Evolutionary conservation across 1,140 invertebrate species (phyloP), one percentile per base, ranked within the genome.

Genomic region (Heliothis subflexa): DNA sequence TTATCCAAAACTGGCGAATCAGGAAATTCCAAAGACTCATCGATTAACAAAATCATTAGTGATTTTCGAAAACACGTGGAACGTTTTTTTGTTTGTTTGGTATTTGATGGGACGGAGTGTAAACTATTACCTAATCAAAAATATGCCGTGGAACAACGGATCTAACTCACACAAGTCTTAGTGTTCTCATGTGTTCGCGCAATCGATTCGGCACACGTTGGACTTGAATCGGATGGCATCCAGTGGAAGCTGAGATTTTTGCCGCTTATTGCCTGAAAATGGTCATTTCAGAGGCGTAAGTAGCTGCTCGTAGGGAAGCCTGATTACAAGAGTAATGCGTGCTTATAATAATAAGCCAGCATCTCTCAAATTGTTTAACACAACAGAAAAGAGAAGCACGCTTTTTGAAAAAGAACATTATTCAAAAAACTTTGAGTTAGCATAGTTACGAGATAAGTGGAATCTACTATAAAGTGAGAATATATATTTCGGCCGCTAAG

Each of bases 181-280:
- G 71, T 81, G 81, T 81, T 78, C 79, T 74, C 80, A 79, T 79
- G 62, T 55, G 11, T 18, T 76, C 71, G 47, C 74, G 77, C 81
- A 91, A 90, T 89, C 84, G 62, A 91, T 90, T 91, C 82, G 85
- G 80, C 59, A 83, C 85, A 81, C 81, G 50, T 81, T 59, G 54
- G 13, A 40, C 11, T 55, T 77, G 59, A 33, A 47, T 13, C 49
- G 59, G 4, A 25, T 7, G 12, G 1, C 3, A 10, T 21, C 28
- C 62, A 77, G 9, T 68, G 7, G 16, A 9, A 77, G 74, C 47
- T 33, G 7, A 61, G 14, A 28, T 12, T 28, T 28, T 33, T 7
- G 13, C 13, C 7, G 28, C 2, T 33, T 57, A 14, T 14, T 33
- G 0, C 9, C 28, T 61, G 14, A 33, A 40, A 45, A 28, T 33